Conservation (phyloP, 1,140 invertebrate species). For the Phenacoccus solenopsis region DNA sequence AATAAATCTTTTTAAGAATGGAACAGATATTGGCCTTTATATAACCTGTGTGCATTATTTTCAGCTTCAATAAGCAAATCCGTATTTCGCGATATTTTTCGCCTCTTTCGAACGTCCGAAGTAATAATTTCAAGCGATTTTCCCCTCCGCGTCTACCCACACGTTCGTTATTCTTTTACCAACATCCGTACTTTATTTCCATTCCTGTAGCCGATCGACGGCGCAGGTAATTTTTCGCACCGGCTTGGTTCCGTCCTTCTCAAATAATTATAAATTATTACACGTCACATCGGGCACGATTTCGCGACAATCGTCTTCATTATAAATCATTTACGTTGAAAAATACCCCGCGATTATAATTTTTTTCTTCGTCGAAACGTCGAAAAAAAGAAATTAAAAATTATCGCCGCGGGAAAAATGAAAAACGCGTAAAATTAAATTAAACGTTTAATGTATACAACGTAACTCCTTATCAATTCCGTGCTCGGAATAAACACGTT, state of each 20-base stretch:
- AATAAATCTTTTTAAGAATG: slow-evolving; percentile 5
- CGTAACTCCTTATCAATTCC: slow-evolving; percentile 7
- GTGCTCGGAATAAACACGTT: slow-evolving; percentile 13
- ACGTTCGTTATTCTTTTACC: no score
- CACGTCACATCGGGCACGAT: no score
- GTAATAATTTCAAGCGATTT: no score
- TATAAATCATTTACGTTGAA: no score
- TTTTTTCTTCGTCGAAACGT: background rate
- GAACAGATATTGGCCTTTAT: background rate
- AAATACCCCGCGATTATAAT: no score
- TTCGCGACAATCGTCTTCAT: no score
- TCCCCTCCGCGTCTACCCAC: no score
- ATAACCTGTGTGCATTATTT: background rate
- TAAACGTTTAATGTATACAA: slow-evolving; percentile 4
- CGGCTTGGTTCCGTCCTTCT: no score
- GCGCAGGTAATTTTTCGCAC: no score
- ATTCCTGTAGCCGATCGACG: no score
- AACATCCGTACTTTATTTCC: no score
- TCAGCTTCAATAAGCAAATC: slow-evolving; percentile 11
- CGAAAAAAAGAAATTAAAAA: slow-evolving; percentile 12
- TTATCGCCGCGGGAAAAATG: background rate
- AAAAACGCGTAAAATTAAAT: slow-evolving; percentile 13
- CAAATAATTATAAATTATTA: no score
- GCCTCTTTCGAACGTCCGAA: background rate
- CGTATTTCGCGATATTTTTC: slow-evolving; percentile 7